Percentiles rank a stretch among this genome's conserved stretches.
phyloP scores from a whole-genome alignment of 2,113 vertebrate species.

The Spea bombifrons region DNA sequence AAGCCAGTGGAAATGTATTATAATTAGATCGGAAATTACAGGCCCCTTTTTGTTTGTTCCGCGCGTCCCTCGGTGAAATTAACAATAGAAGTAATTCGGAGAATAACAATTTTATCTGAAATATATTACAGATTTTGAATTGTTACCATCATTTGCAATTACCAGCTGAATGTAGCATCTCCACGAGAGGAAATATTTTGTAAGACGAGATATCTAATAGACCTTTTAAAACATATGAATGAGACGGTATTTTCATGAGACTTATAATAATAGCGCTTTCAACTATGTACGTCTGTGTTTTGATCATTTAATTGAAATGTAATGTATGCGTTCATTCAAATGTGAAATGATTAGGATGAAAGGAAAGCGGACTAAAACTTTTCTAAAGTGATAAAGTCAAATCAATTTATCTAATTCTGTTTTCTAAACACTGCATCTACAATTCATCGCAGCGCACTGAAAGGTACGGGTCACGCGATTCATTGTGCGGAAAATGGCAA shows the following conservation, averaged over 20 bases:
- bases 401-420: slow-evolving; percentile 32
- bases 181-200: slow-evolving; percentile 13
- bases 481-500: background rate
- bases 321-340: slow-evolving; percentile 45
- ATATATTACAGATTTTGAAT: slow-evolving; percentile 43
- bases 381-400: slow-evolving; percentile 35
- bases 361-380: slow-evolving; percentile 37
- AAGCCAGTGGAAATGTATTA: slow-evolving; percentile 42
- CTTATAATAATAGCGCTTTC: slow-evolving; percentile 33
- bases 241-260: slow-evolving; percentile 29
- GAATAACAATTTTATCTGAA: slow-evolving; percentile 48
- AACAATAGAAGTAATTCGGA: slow-evolving; percentile 42
- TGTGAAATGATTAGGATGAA: slow-evolving; percentile 12
- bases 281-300: slow-evolving; percentile 36
- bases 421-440: slow-evolving; percentile 4
- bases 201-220: slow-evolving; percentile 41
- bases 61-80: slow-evolving; percentile 27
- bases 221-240: slow-evolving; percentile 42
- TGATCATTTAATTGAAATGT: slow-evolving; percentile 46
- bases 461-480: background rate
- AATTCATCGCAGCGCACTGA: background rate
- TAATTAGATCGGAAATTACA: slow-evolving; percentile 41
- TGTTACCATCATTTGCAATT: slow-evolving; percentile 46
- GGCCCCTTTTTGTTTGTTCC: slow-evolving; percentile 35
- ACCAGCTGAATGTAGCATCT: slow-evolving; percentile 36